Base-by-base conservation (phyloP, 2,888 invertebrate species). In the Ramazzottius varieornatus region DNA sequence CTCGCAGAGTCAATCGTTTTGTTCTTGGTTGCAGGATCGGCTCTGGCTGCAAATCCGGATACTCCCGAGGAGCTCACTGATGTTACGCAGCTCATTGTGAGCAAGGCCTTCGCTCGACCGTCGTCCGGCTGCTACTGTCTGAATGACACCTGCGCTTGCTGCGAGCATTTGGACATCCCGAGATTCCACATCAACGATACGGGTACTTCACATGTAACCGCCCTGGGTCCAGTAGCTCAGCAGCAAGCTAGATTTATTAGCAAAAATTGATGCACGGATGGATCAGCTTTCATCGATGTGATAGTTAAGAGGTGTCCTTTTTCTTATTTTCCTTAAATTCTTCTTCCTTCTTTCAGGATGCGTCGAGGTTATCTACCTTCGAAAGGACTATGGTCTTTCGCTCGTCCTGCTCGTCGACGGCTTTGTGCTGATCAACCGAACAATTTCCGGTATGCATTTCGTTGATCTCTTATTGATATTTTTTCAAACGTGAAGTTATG, bases 141-240 rank as follows among this genome's bases (percentile, higher is more conserved):
- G 1, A 67, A 68, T 29, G 67, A 69, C 65, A 70, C 70, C 63
- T 74, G 74, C 67, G 71, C 70, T 1, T 74, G 74, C 64, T 74
- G 74, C 67, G 66, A 69, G 24, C 70, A 69, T 64, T 63, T 72
- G 1, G 66, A 68, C 2, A 64, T 73, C 32, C 68, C 69, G 1
- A 68, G 68, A 29, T 64, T 71, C 1, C 65, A 69, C 46, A 68
- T 72, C 32, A 66, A 69, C 33, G 71, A 72, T 65, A 67, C 66
- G 32, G 69, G 72, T 72, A 32, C n/a, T n/a, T n/a, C n/a, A n/a
- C n/a, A n/a, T n/a, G n/a, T n/a, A n/a, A n/a, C n/a, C n/a, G n/a
- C n/a, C 40, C 13, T 40, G 40, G 40, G 40, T 8, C 20, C 20
- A 40, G 8, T 13, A 40, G 20, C 40, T 40, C 20, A 40, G 8